Base-by-base conservation (phyloP, 2,113 vertebrate species). In the Psittacus erithacus region DNA sequence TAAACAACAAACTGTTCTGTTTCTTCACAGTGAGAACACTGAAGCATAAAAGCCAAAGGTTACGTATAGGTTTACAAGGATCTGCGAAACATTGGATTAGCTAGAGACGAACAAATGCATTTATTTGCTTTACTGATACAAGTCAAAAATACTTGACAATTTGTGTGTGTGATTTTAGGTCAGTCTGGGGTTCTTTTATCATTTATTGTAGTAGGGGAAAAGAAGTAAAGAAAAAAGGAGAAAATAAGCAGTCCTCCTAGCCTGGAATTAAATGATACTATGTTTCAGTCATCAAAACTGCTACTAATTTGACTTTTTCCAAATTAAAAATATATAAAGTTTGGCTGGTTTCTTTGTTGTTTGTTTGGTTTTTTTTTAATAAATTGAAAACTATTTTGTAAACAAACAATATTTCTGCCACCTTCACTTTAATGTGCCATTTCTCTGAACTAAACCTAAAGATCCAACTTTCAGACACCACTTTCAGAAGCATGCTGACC, bases 331-430 rank as follows among this genome's bases (percentile, higher is more conserved):
- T 33, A 14, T 4, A n/a, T 10, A 38, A 29, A 85, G 4, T 71
- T 29, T 1, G 2, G 7, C 39, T 52, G 10, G 33, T 15, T n/a
- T 22, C n/a, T n/a, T 25, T 64, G 25, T 1, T 46, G 4, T 6
- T 50, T 49, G 0, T 0, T 22, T 57, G 33, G 31, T 17, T 1
- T 13, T 13, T 57, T n/a, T 35, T n/a, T 59, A n/a, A 65, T 4
- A n/a, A 24, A 62, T 10, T 38, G 7, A 65, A 82, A 79, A 31
- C 2, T 39, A 13, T 44, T 68, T 79, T 90, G 10, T 24, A 82
- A 63, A 75, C 9, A 19, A 67, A 23, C 9, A 31, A 76, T 1
- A 18, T 29, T 93, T 64, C 50, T 68, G 25, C 11, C 29, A 47
- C 4, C 13, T 60, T 52, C 22, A 38, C 22, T 67, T 14, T 35